Conservation (phyloP, 2,113 vertebrate species). For the Chinchilla lanigera region DNA sequence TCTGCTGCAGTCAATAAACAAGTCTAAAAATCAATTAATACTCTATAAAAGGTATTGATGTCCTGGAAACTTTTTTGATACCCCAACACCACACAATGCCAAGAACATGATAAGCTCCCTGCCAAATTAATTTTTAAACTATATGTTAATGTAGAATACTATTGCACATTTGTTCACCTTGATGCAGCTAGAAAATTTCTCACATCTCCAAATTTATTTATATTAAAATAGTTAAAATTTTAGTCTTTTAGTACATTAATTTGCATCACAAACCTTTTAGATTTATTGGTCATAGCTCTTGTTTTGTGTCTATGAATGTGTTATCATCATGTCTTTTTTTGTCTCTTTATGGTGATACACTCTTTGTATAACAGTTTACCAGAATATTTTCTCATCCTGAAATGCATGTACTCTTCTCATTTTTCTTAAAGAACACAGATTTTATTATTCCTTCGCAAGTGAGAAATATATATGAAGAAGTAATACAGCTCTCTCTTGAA, state of each 20-base stretch:
- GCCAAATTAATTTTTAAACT: conserved; percentile 16
- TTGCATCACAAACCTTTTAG: neutral
- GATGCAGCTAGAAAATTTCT: neutral
- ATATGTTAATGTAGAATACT: neutral
- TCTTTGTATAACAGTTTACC: neutral
- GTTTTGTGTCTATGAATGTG: neutral
- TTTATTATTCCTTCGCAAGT: neutral
- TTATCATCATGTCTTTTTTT: neutral
- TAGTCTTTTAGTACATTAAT: neutral
- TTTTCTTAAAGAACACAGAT: neutral
- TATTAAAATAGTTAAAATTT: neutral
- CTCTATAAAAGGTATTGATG: neutral
- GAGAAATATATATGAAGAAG: neutral
- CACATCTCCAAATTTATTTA: neutral
- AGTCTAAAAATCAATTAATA: neutral
- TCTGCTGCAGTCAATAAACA: neutral
- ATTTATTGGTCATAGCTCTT: neutral
- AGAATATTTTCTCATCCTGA: neutral
- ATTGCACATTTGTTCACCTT: neutral
- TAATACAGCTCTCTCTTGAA: neutral
- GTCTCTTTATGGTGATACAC: neutral
- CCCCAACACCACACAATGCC: neutral
- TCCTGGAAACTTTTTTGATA: neutral
- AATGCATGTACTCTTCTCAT: neutral
- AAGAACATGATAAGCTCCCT: neutral